Percentiles rank a stretch among this genome's conserved stretches.
Conservation (phyloP, 2,113 vertebrate species). For the Ptilonorhynchus violaceus region DNA sequence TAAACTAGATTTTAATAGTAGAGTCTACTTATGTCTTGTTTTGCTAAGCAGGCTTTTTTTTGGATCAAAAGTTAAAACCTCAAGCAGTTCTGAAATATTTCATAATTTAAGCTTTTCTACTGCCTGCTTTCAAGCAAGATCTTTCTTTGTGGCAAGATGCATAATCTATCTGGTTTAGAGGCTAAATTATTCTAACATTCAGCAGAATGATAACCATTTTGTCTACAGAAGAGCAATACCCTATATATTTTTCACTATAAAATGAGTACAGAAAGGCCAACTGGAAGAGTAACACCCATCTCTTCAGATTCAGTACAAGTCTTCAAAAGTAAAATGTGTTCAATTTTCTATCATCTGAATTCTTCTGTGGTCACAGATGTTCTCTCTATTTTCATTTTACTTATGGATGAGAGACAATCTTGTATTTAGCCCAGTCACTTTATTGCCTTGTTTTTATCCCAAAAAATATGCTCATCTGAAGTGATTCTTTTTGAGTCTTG, state of each 20-base stretch:
- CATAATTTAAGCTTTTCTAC: background rate
- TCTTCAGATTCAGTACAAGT: background rate
- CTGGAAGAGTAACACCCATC: background rate
- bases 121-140: background rate
- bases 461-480: background rate
- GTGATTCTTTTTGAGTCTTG: background rate
- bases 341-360: background rate
- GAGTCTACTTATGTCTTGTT: background rate
- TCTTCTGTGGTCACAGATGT: constrained; percentile 23
- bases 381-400: background rate
- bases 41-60: background rate
- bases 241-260: background rate
- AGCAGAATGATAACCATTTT: background rate
- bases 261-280: background rate
- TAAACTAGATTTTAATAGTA: background rate
- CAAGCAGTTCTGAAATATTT: background rate
- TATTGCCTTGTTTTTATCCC: background rate
- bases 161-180: background rate
- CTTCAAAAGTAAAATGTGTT: background rate
- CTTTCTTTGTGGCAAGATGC: background rate
- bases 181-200: background rate
- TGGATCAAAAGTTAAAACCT: background rate
- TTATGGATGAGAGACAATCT: background rate
- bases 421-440: background rate
- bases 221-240: background rate